phyloP scores from a whole-genome alignment of 2,797 vertebrate species.

The Crenichthys baileyi region DNA sequence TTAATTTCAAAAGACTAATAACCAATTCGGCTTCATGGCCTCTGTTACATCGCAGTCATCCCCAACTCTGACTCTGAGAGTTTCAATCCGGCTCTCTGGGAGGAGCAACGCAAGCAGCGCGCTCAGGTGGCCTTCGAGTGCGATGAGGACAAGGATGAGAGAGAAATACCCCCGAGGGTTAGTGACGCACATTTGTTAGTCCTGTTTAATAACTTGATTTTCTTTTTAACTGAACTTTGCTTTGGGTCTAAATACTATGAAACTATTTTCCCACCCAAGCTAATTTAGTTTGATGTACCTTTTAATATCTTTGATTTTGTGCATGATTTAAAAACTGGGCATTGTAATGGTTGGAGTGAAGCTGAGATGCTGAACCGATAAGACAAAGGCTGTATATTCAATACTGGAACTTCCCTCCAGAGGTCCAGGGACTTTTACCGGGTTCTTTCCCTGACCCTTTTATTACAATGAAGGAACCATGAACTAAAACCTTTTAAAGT shows the following conservation, averaged over 20 bases:
- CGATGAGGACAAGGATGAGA: constrained; percentile 97
- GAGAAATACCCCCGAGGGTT: constrained; percentile 92
- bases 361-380: not conserved
- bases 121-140: constrained; percentile 99
- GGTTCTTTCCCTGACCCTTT: not conserved
- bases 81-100: constrained; percentile 97
- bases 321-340: not conserved
- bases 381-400: too few species aligned
- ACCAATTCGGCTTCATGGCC: not conserved
- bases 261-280: not conserved
- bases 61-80: constrained; percentile 96
- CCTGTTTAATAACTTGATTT: not conserved
- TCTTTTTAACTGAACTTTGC: not conserved
- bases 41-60: constrained; percentile 67
- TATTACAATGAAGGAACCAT: not conserved
- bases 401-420: not conserved
- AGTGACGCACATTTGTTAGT: constrained; percentile 54
- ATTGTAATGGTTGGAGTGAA: too few species aligned
- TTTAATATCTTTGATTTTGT: not conserved
- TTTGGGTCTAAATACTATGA: not conserved
- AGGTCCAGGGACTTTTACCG: not conserved
- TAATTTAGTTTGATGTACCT: not conserved
- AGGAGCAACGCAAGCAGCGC: constrained; percentile 95
- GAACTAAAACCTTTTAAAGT: not conserved
- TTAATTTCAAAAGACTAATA: not conserved